Conservation (phyloP, 2,888 invertebrate species). For the Epirrhoe alternata region DNA sequence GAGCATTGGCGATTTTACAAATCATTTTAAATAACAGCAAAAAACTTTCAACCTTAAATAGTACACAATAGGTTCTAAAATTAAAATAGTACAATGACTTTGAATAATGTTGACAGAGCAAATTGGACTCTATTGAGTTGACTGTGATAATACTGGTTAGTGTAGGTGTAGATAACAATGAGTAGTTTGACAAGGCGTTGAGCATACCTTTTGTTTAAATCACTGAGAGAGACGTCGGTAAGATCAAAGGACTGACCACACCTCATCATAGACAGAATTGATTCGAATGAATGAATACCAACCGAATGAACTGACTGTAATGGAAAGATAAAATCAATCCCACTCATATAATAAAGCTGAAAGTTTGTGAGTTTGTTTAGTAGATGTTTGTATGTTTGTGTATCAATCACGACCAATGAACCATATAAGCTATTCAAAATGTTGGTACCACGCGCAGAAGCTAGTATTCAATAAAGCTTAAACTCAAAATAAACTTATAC, state of each 20-base stretch:
- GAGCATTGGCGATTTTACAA: conserved; percentile 53
- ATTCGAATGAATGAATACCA: conserved; percentile 14
- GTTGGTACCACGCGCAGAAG: too few species aligned
- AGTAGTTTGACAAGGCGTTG: conserved; percentile 62
- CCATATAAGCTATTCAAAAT: too few species aligned
- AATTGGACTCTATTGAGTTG: conserved; percentile 17
- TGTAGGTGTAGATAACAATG: conserved; percentile 53
- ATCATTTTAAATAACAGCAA: conserved; percentile 36
- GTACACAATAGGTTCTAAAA: conserved; percentile 7
- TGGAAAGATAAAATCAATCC: not conserved
- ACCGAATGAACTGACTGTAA: not conserved
- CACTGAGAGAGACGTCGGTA: conserved; percentile 54
- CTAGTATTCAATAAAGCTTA: not conserved
- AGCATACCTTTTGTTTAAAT: conserved; percentile 63
- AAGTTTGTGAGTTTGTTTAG: too few species aligned
- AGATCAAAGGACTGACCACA: conserved; percentile 66
- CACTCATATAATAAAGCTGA: too few species aligned
- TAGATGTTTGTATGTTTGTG: too few species aligned
- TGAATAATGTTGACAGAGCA: conserved; percentile 11
- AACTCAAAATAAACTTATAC: not conserved
- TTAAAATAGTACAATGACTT: conserved; percentile 1
- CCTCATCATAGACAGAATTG: conserved; percentile 16
- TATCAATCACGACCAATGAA: too few species aligned
- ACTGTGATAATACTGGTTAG: conserved; percentile 29
- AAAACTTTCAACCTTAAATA: conserved; percentile 8